A percentile compares a stretch with the other conserved stretches of the same genome.
These are phyloP conservation scores for Stomatorhinus walkeri DNA, from an alignment of 2,797 vertebrate species.

Conservation along the genomic window DNA sequence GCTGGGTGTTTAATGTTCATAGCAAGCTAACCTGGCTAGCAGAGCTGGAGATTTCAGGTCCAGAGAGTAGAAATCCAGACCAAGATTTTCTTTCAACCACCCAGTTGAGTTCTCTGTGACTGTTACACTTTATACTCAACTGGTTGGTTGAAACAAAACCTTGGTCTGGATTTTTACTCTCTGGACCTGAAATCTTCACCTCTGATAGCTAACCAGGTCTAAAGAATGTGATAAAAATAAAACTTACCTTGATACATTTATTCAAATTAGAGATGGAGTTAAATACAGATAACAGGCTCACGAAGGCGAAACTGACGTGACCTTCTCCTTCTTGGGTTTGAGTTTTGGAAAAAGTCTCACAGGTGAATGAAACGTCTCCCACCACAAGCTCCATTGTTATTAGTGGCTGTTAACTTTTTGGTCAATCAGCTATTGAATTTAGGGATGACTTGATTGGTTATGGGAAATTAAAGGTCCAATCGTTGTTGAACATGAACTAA, in stretches of 20 bases:
- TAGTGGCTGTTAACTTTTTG: not conserved
- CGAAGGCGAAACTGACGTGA: not conserved
- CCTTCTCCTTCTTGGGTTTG: not conserved
- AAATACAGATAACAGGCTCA: not conserved
- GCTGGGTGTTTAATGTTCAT: not conserved
- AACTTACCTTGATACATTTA: not conserved
- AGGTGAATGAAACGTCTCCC: not conserved
- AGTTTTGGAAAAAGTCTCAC: not conserved
- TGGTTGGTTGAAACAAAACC: not conserved
- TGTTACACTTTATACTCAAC: too few relatives aligned
- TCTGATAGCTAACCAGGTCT: not conserved
- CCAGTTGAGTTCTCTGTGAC: not conserved
- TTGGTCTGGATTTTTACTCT: not conserved
- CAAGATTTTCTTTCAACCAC: not conserved
- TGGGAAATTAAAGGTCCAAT: not conserved
- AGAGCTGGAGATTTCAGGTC: too few relatives aligned
- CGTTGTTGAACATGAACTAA: not conserved
- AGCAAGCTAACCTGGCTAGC: not conserved
- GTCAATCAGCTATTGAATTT: not conserved
- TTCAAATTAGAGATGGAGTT: not conserved
- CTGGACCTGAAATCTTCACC: not conserved
- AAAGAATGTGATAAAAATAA: not conserved
- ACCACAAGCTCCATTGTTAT: not conserved
- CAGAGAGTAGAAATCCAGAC: too few relatives aligned
- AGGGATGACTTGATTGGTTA: not conserved